Base-by-base conservation (phyloP, 2,797 vertebrate genomes). In the Gymnoscopelus microlampas region DNA sequence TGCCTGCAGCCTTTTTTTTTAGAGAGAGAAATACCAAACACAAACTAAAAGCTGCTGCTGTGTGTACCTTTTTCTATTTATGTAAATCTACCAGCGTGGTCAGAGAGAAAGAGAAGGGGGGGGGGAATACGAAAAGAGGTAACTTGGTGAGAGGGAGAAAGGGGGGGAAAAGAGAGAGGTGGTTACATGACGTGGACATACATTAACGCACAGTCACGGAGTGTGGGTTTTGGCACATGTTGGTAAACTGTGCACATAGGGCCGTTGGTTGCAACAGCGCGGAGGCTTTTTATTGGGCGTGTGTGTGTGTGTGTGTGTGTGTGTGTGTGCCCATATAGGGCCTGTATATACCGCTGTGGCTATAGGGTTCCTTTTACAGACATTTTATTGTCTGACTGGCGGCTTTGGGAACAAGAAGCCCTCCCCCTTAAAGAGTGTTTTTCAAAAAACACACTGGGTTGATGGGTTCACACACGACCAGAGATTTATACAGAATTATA, bases 321-420 rank as follows among this genome's bases (percentile, higher is more conserved):
- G 8, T 8, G 57, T 60, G 44, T 47, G 9, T 35, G n/a, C 35
- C 32, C 32, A 32, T 58, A 58, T 47, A 44, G 39, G 39, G 39
- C 39, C 39, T 10, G 39, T 44, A 57, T 26, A 60, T 11, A 4
- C 58, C 15, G 56, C 56, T 58, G 29, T 12, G 56, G 26, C 56
- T n/a, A 58, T 60, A 60, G 58, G 58, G n/a, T 19, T 10, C 58
- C 50, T 14, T 35, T 60, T 19, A 60, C 58, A 44, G 35, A 10
- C n/a, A 19, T 60, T 60, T 60, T 60, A 60, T 60, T 44, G 35
- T 44, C 14, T 60, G 3, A 44, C 39, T 44, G 39, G 39, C 39
- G 4, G 32, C 32, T 29, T 11, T 60, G 58, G 35, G 44, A 26
- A 44, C 58, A 19, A 44, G 39, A 10, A 6, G 35, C n/a, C 32